phyloP scores from a whole-genome alignment of 2,113 vertebrate species.

The Tetrax tetrax region DNA sequence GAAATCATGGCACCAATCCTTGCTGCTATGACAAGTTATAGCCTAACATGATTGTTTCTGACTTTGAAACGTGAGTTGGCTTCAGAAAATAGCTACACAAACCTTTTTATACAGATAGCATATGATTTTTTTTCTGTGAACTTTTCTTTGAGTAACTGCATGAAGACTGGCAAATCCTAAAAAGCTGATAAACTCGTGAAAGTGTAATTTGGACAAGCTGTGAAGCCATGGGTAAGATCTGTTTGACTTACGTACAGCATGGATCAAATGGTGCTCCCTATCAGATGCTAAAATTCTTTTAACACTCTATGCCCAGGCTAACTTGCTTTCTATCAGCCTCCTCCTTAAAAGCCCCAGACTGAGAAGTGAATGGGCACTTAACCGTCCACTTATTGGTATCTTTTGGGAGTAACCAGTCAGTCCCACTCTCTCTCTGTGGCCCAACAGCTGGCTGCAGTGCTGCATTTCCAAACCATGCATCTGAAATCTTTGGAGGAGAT shows the following conservation, averaged over 20 bases:
- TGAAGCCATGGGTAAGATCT: not conserved
- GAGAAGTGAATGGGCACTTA: not conserved
- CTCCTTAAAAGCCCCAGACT: not conserved
- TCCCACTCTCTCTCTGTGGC: not conserved
- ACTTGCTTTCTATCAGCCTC: not conserved
- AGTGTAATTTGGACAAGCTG: not conserved
- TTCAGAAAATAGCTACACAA: not conserved
- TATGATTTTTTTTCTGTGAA: not conserved
- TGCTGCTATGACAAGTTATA: not conserved
- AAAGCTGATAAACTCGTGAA: not conserved
- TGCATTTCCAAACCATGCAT: not conserved
- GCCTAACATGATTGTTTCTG: not conserved
- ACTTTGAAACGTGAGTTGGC: not conserved
- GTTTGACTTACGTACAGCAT: not conserved
- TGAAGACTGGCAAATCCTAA: not conserved
- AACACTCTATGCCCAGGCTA: not conserved
- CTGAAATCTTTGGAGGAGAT: not conserved
- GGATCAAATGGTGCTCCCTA: not conserved
- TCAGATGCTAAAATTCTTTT: not conserved
- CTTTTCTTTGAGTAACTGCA: not conserved
- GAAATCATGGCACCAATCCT: not conserved
- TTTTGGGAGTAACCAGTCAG: not conserved
- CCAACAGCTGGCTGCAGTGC: not conserved
- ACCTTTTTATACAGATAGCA: not conserved
- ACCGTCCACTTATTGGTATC: not conserved